These are phyloP conservation scores for Drosophila serrata DNA, from an alignment of 1,140 invertebrate species.

Conservation along the genomic window DNA sequence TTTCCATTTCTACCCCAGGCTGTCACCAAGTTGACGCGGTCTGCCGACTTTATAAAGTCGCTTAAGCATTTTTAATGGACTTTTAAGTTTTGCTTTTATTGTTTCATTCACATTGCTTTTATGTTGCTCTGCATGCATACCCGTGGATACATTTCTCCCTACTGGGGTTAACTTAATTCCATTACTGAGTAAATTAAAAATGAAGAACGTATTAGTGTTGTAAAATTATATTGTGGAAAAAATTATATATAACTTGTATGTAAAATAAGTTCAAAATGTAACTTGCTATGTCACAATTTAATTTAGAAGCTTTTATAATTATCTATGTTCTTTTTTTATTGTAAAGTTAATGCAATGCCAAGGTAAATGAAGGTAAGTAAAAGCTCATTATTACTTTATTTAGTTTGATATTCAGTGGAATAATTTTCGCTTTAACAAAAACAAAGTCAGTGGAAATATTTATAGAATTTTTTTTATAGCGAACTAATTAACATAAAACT, in stretches of 20 bases:
- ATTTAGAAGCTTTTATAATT: too few species aligned
- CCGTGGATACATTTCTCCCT: constrained; percentile 1
- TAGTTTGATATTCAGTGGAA: not conserved
- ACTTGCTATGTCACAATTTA: too few species aligned
- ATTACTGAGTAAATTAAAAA: not conserved
- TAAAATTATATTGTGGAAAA: not conserved
- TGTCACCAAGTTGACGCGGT: constrained; percentile 66
- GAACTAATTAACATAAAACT: not conserved
- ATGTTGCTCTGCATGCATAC: constrained; percentile 23
- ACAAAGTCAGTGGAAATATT: not conserved
- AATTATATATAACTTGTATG: too few species aligned
- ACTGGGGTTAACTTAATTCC: not conserved
- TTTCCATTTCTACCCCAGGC: not conserved
- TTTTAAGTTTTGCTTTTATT: constrained; percentile 81
- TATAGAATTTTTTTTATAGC: too few species aligned
- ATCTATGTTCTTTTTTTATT: too few species aligned
- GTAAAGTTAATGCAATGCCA: too few species aligned
- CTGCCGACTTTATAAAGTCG: constrained; percentile 74
- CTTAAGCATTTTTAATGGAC: constrained; percentile 80
- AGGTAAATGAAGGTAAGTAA: too few species aligned
- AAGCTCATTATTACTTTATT: too few species aligned
- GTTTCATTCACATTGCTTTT: constrained; percentile 54
- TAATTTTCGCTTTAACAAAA: not conserved
- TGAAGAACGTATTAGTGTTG: not conserved
- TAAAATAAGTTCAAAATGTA: too few species aligned